Evolutionary conservation across 2,113 vertebrate genomes (phyloP).

Genomic region (Hirundichthys speculiger): DNA sequence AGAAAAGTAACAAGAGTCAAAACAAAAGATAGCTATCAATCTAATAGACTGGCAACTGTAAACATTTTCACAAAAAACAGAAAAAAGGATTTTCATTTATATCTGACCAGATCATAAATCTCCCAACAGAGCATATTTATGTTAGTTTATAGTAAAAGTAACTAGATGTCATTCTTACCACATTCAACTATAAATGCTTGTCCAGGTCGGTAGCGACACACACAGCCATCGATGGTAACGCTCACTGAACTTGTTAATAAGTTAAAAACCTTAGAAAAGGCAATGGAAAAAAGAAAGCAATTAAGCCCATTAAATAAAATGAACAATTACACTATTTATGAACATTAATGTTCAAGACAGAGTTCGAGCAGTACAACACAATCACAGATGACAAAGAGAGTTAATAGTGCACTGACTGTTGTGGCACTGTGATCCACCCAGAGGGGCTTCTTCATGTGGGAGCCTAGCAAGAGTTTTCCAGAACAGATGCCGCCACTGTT

Average conservation of each 20-base stretch:
- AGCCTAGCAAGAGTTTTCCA: conserved; percentile 79
- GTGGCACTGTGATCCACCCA: conserved; percentile 76
- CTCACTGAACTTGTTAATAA: conserved; percentile 73
- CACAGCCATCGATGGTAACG: conserved; percentile 57
- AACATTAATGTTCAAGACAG: neutral
- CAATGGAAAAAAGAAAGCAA: neutral
- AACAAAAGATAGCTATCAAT: no score
- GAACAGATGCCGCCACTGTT: conserved; percentile 56
- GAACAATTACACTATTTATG: no score
- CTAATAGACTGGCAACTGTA: no score
- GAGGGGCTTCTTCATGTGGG: conserved; percentile 79
- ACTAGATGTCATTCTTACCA: conserved; percentile 62
- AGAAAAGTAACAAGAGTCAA: neutral
- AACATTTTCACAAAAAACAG: no score
- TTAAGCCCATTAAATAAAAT: no score
- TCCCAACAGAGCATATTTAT: no score
- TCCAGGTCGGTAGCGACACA: conserved; percentile 58
- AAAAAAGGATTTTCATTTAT: no score
- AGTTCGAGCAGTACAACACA: neutral
- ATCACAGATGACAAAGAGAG: neutral
- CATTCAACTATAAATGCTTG: conserved; percentile 73
- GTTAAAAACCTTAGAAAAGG: conserved; percentile 70
- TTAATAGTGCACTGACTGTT: conserved; percentile 54
- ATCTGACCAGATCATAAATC: no score
- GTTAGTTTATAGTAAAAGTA: neutral